Evolutionary conservation across 2,113 vertebrate species (phyloP), one percentile per base, ranked within the genome.

Genomic region (Microtus ochrogaster): DNA sequence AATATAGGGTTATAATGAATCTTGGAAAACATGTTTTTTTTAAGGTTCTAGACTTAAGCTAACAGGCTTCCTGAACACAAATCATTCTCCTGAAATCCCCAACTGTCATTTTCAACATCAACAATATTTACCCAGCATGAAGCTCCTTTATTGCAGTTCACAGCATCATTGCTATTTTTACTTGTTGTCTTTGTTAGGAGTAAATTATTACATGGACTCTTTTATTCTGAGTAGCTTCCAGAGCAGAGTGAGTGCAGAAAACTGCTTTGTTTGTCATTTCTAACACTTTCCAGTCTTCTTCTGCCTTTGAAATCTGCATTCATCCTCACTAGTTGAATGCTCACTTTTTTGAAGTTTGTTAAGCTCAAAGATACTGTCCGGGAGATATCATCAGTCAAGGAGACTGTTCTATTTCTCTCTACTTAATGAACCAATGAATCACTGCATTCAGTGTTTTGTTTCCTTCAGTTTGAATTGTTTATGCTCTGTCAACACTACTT

Each of bases 381-480:
- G 65, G 12, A 89, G 52, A 91, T 39, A 91, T 89, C 72, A 96
- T 96, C 65, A 89, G 77, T 95, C 91, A 94, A 1, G 2, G 41
- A 73, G 73, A 52, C 26, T 68, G 66, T 74, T 81, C 12, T 36
- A 93, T 96, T 85, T 68, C 92, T 96, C 73, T 94, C 26, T 16
- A 30, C 7, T 89, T 97, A 98, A 96, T 96, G 93, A 96, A 76
- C 72, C 68, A 73, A 92, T 95, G 94, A 92, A 97, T 97, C 92
- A 95, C 79, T 39, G 6, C 3, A 55, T 49, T n/a, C 24, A 89
- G 79, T 41, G 17, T 36, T 94, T 89, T 10, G 0, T 14, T 91
- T 91, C 58, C 55, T 95, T 61, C 1, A 4, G 3, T 61, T 87
- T 70, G 39, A 14, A 36, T 91, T 97, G 76, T 92, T 92, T 74